Evolutionary conservation across 2,113 vertebrate genomes (phyloP), one percentile per base, ranked within the genome.

Genomic region (Grammomys dolichurus): DNA sequence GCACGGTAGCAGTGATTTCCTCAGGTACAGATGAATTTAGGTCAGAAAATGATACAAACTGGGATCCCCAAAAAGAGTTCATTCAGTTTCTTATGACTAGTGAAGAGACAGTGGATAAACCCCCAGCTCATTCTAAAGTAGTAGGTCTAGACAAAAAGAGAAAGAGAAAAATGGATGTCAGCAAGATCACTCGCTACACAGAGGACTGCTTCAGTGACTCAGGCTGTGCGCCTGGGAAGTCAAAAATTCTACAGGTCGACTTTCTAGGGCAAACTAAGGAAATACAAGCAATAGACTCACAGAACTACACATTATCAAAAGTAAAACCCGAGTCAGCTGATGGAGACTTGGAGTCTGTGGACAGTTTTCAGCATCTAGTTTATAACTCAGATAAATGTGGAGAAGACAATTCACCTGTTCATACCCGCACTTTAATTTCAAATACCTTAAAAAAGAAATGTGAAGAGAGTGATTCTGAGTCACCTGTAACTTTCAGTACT

Each of bases 81-180:
- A 99, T 99, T 98, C 97, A 98, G 85, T 99, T 99, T 98, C 98
- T 99, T 97, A 99, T 99, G 98, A 98, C 98, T 85, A 99, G 99
- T 97, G 98, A 99, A 84, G 99, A 99, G 96, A 98, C 99, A 48
- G 96, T 98, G 78, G 99, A 99, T 96, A 99, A 98, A 97, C 96
- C 98, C 95, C 98, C 98, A 40, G 72, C 98, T 97, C 98, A 98
- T 89, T 98, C 98, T 97, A 99, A 99, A 98, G 98, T 98, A 98
- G 98, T 98, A 95, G 98, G 98, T 93, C 97, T 98, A 97, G 98
- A 98, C 97, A 99, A 99, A 98, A 98, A 98, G 90, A 98, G 98
- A 95, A 99, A 99, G 98, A 98, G 98, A 97, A 99, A 99, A 97
- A 99, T 99, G 98, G 98, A 98, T 96, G 98, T 99, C 95, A 98